Evolutionary conservation across 2,888 invertebrate genomes (phyloP).

Genomic region (Campoplex capitator): DNA sequence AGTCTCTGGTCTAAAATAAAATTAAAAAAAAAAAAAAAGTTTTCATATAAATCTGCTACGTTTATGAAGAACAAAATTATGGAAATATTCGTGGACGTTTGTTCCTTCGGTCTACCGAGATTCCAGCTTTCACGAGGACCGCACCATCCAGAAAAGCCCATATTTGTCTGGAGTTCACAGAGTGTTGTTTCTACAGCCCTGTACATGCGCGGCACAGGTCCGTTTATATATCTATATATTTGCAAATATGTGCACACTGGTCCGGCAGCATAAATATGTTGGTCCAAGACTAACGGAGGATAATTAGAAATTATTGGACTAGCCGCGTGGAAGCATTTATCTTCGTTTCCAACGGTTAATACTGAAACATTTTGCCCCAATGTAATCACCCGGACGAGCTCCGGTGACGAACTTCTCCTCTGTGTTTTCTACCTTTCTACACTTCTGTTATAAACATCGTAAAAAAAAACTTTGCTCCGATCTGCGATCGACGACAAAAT

Average conservation of each 20-base stretch:
- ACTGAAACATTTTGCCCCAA: slow-evolving; percentile 59
- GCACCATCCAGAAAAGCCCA: slow-evolving; percentile 2
- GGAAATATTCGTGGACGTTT: slow-evolving; percentile 20
- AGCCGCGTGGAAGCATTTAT: slow-evolving; percentile 72
- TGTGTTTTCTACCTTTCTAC: not conserved
- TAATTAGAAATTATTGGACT: slow-evolving; percentile 78
- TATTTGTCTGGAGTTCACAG: slow-evolving; percentile 26
- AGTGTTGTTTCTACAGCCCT: not conserved
- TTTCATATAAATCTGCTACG: not conserved
- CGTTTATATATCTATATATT: not conserved
- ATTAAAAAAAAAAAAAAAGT: not conserved
- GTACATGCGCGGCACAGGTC: not conserved
- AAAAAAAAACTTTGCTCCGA: not conserved
- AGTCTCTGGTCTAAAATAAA: not conserved
- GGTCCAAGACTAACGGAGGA: slow-evolving; percentile 67
- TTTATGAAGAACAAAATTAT: slow-evolving; percentile 2
- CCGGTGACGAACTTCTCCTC: not conserved
- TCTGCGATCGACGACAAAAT: not conserved
- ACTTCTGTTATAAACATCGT: not conserved
- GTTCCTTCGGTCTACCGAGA: slow-evolving; percentile 12
- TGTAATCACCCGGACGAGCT: slow-evolving; percentile 16
- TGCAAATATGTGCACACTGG: slow-evolving; percentile 36
- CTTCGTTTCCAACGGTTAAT: slow-evolving; percentile 73
- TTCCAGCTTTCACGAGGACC: slow-evolving; percentile 2
- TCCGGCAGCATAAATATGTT: slow-evolving; percentile 62